phyloP scores from a whole-genome alignment of 2,888 invertebrate genomes.

The Watsonalla cultraria region DNA sequence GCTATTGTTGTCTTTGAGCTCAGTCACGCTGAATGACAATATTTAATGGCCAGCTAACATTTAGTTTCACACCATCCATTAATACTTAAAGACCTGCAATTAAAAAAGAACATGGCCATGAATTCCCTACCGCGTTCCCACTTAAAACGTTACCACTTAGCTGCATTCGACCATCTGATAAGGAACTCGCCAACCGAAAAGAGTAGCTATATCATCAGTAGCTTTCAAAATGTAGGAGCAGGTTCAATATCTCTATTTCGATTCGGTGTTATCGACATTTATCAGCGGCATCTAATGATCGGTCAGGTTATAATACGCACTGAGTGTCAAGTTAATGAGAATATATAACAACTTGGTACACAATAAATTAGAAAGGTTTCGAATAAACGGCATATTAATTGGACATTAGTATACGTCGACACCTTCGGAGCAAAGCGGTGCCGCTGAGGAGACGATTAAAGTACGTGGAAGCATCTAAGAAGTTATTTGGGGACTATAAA shows the following conservation, averaged over 20 bases:
- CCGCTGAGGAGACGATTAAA: slow-evolving; percentile 32
- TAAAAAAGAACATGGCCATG: slow-evolving; percentile 45
- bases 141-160: slow-evolving; percentile 47
- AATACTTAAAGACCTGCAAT: slow-evolving; percentile 45
- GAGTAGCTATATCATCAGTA: slow-evolving; percentile 40
- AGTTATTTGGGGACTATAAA: slow-evolving; percentile 44
- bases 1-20: slow-evolving; percentile 34
- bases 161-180: slow-evolving; percentile 52
- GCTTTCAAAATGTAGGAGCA: slow-evolving; percentile 45
- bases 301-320: slow-evolving; percentile 64
- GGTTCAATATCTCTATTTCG: slow-evolving; percentile 62
- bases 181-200: slow-evolving; percentile 33
- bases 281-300: slow-evolving; percentile 68
- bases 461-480: slow-evolving; percentile 43
- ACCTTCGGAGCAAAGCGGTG: slow-evolving; percentile 44
- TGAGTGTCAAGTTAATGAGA: slow-evolving; percentile 74
- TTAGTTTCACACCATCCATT: slow-evolving; percentile 62
- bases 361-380: slow-evolving; percentile 67
- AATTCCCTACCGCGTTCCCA: slow-evolving; percentile 32
- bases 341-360: slow-evolving; percentile 63
- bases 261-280: slow-evolving; percentile 55
- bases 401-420: slow-evolving; percentile 69
- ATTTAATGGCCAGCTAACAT: slow-evolving; percentile 59
- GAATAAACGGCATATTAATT: slow-evolving; percentile 74
- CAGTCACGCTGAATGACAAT: slow-evolving; percentile 44